Evolutionary conservation across 2,888 invertebrate genomes (phyloP).

Genomic region (Gnatocerus cornutus): DNA sequence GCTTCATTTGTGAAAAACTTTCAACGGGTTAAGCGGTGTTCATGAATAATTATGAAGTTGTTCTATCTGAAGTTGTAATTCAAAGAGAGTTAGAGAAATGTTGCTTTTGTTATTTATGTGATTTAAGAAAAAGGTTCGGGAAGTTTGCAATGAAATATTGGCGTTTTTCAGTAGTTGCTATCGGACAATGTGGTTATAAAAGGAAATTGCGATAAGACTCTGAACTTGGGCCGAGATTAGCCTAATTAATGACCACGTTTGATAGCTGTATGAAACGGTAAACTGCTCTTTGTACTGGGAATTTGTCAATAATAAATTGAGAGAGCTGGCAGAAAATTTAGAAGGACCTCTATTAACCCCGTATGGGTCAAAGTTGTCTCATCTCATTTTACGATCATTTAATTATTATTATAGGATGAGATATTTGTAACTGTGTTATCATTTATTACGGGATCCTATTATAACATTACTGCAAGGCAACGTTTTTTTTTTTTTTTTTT

Average conservation of each 20-base stretch:
- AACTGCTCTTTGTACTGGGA: too few relatives aligned
- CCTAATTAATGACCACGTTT: not conserved
- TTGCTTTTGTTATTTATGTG: conserved; percentile 11
- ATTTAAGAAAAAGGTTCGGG: not conserved
- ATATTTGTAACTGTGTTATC: too few relatives aligned
- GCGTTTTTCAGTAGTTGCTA: not conserved
- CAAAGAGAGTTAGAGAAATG: conserved; percentile 2
- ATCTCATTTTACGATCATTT: too few relatives aligned
- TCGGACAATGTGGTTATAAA: not conserved
- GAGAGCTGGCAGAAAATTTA: too few relatives aligned
- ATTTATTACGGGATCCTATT: too few relatives aligned
- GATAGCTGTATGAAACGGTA: not conserved
- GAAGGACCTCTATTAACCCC: too few relatives aligned
- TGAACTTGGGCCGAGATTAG: not conserved
- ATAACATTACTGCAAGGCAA: too few relatives aligned
- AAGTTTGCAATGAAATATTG: not conserved
- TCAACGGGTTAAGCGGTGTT: conserved; percentile 7
- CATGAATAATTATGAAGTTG: conserved; percentile 29
- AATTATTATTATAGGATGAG: too few relatives aligned
- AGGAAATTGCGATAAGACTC: conserved; percentile 13
- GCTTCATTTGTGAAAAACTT: conserved; percentile 26
- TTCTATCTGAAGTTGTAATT: conserved; percentile 15
- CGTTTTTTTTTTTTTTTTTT: too few relatives aligned
- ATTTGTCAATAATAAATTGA: too few relatives aligned
- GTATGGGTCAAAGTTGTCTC: too few relatives aligned